These are phyloP conservation scores for Drosophila chauvacae DNA, from an alignment of 1,140 invertebrate genomes.

Conservation along the genomic window DNA sequence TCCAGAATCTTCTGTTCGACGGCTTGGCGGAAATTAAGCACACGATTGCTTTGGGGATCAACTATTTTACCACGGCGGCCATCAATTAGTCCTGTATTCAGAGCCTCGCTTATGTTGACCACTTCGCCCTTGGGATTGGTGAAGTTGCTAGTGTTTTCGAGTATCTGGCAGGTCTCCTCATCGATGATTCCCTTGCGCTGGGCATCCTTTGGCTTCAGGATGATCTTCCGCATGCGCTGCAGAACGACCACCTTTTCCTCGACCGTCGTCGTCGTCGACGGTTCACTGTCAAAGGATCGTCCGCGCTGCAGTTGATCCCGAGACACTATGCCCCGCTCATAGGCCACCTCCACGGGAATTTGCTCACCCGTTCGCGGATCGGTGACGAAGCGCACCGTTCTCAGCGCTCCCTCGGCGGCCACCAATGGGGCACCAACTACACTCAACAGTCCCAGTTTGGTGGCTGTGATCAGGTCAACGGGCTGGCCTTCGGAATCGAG, in stretches of 20 bases:
- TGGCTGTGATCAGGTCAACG: conserved; percentile 90
- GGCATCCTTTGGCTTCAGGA: conserved; percentile 90
- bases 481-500: conserved; percentile 88
- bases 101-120: conserved; percentile 90
- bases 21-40: conserved; percentile 92
- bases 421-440: conserved; percentile 90
- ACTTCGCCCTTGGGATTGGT: conserved; percentile 86
- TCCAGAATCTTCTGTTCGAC: conserved; percentile 94
- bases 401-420: conserved; percentile 86
- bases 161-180: conserved; percentile 88
- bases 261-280: conserved; percentile 78
- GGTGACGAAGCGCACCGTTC: conserved; percentile 87
- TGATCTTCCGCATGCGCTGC: conserved; percentile 91
- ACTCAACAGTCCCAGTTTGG: conserved; percentile 89
- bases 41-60: conserved; percentile 92
- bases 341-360: conserved; percentile 91
- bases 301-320: conserved; percentile 84
- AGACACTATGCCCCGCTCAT: conserved; percentile 90
- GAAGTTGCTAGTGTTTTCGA: conserved; percentile 87
- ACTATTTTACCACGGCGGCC: conserved; percentile 90
- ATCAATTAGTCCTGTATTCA: conserved; percentile 91
- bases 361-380: conserved; percentile 92
- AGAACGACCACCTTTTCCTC: conserved; percentile 90
- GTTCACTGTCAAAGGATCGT: conserved; percentile 89
- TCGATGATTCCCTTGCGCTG: conserved; percentile 91